Evolutionary conservation across 2,797 vertebrate species (phyloP), one percentile per base, ranked within the genome.

Genomic region (Galagoides demidoff): DNA sequence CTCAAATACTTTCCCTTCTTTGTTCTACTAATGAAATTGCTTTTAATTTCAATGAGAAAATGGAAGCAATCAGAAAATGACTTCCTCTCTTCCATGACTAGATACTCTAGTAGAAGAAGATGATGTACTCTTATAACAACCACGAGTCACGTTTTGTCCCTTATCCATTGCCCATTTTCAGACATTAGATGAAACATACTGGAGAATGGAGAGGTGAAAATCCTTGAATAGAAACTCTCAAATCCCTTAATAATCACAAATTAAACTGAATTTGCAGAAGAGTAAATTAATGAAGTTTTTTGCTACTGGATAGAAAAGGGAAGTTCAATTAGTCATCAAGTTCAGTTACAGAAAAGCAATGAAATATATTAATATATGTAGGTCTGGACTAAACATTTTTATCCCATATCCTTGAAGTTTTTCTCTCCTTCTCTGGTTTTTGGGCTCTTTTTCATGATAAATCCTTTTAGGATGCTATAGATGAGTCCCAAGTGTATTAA

Each of bases 311-410:
- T 84, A 63, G 70, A 92, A 49, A 52, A n/a, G 19, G n/a, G 49
- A 96, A 71, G 29, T 77, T 49, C 37, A 88, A 49, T 73, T 81
- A 87, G 39, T 55, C 86, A 73, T 39, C 27, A 57, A 90, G 52
- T 59, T 71, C 17, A 79, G 6, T 66, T 76, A 78, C 17, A 83
- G 57, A 66, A 86, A 89, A 83, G 39, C 23, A 66, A 87, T 89
- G 34, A 68, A 23, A 34, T 31, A 57, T 7, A 29, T 94, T 89
- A 31, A 39, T 70, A 37, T 43, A 29, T 45, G 7, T 74, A 85
- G 64, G 3, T 86, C 16, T 93, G 29, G 9, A 27, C 49, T 71
- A 23, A 34, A 78, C n/a, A 83, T 64, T 74, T 39, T 55, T 45
- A 70, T 6, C 7, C 22, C 43, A 1, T 81, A 9, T 85, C 25